Evolutionary conservation across 2,113 vertebrate species (phyloP), one percentile per base, ranked within the genome.

Genomic region (Prietella phreatophila): DNA sequence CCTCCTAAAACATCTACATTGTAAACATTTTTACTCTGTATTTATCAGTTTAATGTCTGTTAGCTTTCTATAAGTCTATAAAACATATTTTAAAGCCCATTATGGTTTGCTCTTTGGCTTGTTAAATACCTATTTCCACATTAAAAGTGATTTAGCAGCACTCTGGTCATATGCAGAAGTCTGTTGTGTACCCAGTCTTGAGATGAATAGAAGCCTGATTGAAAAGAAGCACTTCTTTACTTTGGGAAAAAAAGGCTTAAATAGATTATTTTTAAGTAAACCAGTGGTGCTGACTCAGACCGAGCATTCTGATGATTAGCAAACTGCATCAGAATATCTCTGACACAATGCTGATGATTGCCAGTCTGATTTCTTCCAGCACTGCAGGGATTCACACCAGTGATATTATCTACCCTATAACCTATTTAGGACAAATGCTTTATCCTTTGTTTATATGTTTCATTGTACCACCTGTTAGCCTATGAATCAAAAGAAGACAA

Each of bases 401-500:
- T 27, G 20, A 58, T 20, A 17, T 47, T 76, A 75, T 39, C 27
- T 27, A 27, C 79, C 15, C 33, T 33, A 56, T 83, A 83, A 81
- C 86, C 86, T 82, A 87, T 87, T 87, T 83, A 87, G 81, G 86
- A 76, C 39, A 83, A 76, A 71, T n/a, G 30, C 56, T 36, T 75
- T 83, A 83, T 83, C 80, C 55, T 33, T 75, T 87, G 86, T 87
- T 87, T 87, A 87, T 33, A 73, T 22, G 36, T 73, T 56, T 63
- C 6, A 33, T 89, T 88, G 73, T 56, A 36, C 56, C n/a, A 13
- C 39, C 63, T 83, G 86, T 83, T 87, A 87, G 25, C 25, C 42
- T 53, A 61, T 83, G 13, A 87, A 76, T 83, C 86, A 87, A 89
- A 75, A 83, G 50, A 17, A 85, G 88, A 3, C 20, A 78, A 22